Evolutionary conservation across 2,113 vertebrate species (phyloP).

Genomic region (Acanthochromis polyacanthus): DNA sequence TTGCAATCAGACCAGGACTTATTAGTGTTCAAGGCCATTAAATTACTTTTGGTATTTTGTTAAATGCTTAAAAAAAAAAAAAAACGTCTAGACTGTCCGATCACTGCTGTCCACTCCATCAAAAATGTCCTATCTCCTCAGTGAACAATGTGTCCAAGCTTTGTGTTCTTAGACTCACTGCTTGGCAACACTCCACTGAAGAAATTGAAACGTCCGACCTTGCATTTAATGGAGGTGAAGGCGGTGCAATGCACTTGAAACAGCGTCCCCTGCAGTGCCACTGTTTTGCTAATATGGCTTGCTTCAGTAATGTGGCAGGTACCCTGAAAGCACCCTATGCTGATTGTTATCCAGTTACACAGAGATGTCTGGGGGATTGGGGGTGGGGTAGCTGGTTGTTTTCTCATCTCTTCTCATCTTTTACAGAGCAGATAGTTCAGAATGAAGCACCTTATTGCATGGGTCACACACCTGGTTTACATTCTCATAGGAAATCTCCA

Average conservation of each 20-base stretch:
- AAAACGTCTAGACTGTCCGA: slow-evolving; percentile 30
- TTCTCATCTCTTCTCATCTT: slow-evolving; percentile 21
- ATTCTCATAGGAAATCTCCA: slow-evolving; percentile 19
- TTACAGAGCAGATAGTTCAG: background rate
- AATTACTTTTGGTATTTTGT: slow-evolving; percentile 15
- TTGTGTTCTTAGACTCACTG: slow-evolving; percentile 57
- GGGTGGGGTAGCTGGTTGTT: background rate
- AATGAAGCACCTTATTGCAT: background rate
- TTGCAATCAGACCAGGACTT: background rate
- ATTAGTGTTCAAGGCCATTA: background rate
- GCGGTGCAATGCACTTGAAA: slow-evolving; percentile 62
- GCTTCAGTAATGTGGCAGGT: slow-evolving; percentile 51
- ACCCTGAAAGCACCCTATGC: slow-evolving; percentile 35
- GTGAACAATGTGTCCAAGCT: slow-evolving; percentile 46
- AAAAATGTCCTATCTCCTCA: slow-evolving; percentile 50
- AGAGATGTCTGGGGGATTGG: background rate
- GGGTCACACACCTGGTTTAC: background rate
- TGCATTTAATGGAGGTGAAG: slow-evolving; percentile 76
- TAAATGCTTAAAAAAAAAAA: slow-evolving; percentile 5
- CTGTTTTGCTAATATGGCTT: slow-evolving; percentile 60
- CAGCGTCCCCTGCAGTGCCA: slow-evolving; percentile 46
- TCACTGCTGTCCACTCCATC: slow-evolving; percentile 33
- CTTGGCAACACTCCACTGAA: slow-evolving; percentile 70
- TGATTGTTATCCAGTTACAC: slow-evolving; percentile 27
- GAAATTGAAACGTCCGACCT: slow-evolving; percentile 75